Conservation (phyloP, 2,113 vertebrate species). For the Tachysurus vachellii region DNA sequence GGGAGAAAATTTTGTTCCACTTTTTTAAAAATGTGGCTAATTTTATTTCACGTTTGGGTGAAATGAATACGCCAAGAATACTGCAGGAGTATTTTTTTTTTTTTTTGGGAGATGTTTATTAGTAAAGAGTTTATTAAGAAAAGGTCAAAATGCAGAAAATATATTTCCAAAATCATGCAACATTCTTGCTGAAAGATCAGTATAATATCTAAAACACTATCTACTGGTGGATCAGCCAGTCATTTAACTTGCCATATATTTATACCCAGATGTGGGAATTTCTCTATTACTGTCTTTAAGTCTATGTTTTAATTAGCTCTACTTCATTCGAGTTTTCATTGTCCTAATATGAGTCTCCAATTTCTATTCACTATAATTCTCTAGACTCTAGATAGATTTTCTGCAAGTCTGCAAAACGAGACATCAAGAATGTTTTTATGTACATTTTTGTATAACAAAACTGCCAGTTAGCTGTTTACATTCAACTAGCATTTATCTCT, state of each 20-base stretch:
- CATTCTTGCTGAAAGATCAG: not conserved
- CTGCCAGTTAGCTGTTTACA: not conserved
- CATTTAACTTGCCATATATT: not conserved
- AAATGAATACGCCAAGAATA: not conserved
- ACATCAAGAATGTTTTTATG: not conserved
- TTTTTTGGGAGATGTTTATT: not conserved
- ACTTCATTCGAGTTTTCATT: not conserved
- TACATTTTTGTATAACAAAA: not conserved
- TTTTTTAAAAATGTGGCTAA: not conserved
- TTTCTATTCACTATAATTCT: not conserved
- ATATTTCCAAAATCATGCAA: not conserved
- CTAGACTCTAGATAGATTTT: too few relatives aligned
- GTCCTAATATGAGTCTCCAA: not conserved
- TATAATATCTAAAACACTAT: not conserved
- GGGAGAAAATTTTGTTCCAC: not conserved
- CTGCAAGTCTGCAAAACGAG: not conserved
- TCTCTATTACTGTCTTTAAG: not conserved
- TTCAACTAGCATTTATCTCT: not conserved
- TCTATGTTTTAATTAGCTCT: not conserved
- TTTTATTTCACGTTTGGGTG: not conserved
- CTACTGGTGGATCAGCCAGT: not conserved
- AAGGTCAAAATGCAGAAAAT: not conserved
- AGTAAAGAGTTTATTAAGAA: constrained; percentile 19
- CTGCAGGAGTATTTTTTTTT: not conserved
- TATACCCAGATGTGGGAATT: not conserved